A percentile compares a stretch with the other conserved stretches of the same genome.
These are phyloP conservation scores for Catharus bicknelli DNA, from an alignment of 2,113 vertebrate species.

Conservation along the genomic window DNA sequence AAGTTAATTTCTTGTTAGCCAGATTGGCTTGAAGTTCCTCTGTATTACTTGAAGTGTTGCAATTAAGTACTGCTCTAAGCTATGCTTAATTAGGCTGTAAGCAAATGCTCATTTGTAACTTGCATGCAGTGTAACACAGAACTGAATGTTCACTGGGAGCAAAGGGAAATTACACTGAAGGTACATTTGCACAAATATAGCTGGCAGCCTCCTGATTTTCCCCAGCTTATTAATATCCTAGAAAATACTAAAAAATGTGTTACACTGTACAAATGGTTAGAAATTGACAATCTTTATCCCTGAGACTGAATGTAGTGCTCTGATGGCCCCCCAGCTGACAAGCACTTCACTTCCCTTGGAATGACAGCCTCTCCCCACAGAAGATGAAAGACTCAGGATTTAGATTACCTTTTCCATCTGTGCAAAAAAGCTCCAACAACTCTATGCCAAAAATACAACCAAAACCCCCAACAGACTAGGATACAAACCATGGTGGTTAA, in stretches of 20 bases:
- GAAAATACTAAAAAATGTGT: conserved; percentile 8
- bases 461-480: not conserved
- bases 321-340: not conserved
- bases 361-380: not conserved
- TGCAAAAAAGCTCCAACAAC: not conserved
- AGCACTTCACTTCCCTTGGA: not conserved
- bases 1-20: conserved; percentile 16
- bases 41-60: not conserved
- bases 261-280: not conserved
- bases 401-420: not conserved
- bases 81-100: conserved; percentile 37
- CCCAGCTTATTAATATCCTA: not conserved
- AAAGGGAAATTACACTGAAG: conserved; percentile 8
- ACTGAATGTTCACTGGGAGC: conserved; percentile 20
- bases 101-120: conserved; percentile 45
- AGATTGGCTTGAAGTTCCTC: not conserved
- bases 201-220: not conserved
- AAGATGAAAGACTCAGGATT: not conserved
- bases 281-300: not conserved
- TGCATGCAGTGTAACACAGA: not conserved
- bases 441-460: rapidly evolving
- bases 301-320: not conserved
- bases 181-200: conserved; percentile 25
- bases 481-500: not conserved
- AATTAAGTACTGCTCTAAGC: conserved; percentile 40